Evolutionary conservation across 2,113 vertebrate species (phyloP), one percentile per base, ranked within the genome.

Genomic region (Albula goreensis): DNA sequence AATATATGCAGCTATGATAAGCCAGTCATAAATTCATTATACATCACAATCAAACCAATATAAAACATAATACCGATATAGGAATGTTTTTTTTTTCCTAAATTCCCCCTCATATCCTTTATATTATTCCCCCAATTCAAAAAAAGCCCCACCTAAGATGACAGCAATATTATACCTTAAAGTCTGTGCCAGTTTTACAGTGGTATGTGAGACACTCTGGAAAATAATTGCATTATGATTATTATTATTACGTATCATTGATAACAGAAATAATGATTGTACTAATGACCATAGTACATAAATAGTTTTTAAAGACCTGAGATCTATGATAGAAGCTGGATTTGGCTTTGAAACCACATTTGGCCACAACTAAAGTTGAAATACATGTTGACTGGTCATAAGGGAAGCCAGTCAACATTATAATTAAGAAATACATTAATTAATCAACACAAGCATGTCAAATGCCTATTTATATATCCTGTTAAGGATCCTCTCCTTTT

Each of bases 281-380:
- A 41, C 31, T 41, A 41, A 41, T 41, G 31, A 41, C 31, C 31
- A 41, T 41, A 41, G 31, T 63, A 56, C 84, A 19, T 50, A 48
- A 79, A 49, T 19, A 53, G n/a, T 41, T 49, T 25, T 60, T 13
- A 85, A 85, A 79, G 84, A 60, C 78, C 84, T 60, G 53, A 86
- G 85, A 53, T 52, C 80, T 57, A 82, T 25, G 8, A 8, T 82
- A 82, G 41, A 83, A 86, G 80, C 19, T 11, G 7, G 17, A 49
- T 81, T 86, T 83, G 80, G 63, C 85, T 86, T 86, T 22, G 81
- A 78, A 77, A 25, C 82, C 4, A 48, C 51, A 56, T 78, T 22
- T 82, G n/a, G 22, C 5, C 15, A 41, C 31, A 10, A 57, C 25
- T 56, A 82, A 5, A 82, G n/a, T 57, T n/a, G 2, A 12, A 53